phyloP scores from a whole-genome alignment of 2,797 vertebrate species.

The Calcarius lapponicus region DNA sequence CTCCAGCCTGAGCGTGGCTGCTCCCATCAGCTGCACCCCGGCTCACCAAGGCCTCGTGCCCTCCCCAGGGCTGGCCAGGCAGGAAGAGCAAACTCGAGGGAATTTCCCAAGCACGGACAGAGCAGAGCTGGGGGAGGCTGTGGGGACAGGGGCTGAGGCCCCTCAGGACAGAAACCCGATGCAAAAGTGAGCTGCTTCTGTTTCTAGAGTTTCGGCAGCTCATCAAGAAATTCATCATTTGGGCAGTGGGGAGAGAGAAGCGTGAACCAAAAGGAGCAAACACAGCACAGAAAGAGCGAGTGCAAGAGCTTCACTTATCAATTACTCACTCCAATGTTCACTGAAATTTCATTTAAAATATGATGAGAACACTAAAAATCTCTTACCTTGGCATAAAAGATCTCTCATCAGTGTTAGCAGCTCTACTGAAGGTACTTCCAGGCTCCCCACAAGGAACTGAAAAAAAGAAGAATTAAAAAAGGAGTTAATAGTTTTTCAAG shows the following conservation, averaged over 20 bases:
- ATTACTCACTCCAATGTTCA: not conserved
- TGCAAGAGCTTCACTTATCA: not conserved
- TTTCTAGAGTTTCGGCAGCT: not conserved
- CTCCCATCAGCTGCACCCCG: not conserved
- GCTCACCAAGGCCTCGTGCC: not conserved
- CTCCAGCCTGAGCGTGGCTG: not conserved
- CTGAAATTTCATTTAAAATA: not conserved
- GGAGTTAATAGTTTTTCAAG: not conserved
- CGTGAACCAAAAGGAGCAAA: not conserved
- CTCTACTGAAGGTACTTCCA: conserved; percentile 26
- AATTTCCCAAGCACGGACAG: not conserved
- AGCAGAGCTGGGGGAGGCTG: not conserved
- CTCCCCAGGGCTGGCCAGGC: not conserved
- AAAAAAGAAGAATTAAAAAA: not conserved
- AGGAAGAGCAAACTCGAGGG: not conserved
- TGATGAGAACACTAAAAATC: not conserved
- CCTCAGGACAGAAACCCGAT: not conserved
- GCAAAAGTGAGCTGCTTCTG: not conserved
- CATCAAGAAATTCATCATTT: not conserved
- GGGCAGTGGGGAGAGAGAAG: not conserved
- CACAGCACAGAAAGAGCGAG: not conserved
- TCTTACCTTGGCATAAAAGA: conserved; percentile 74
- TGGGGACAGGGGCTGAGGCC: not conserved
- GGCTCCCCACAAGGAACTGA: conserved; percentile 26
- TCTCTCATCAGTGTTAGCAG: conserved; percentile 73